These are phyloP conservation scores for Gadus chalcogrammus DNA, from an alignment of 2,113 vertebrate genomes.

Conservation along the genomic window DNA sequence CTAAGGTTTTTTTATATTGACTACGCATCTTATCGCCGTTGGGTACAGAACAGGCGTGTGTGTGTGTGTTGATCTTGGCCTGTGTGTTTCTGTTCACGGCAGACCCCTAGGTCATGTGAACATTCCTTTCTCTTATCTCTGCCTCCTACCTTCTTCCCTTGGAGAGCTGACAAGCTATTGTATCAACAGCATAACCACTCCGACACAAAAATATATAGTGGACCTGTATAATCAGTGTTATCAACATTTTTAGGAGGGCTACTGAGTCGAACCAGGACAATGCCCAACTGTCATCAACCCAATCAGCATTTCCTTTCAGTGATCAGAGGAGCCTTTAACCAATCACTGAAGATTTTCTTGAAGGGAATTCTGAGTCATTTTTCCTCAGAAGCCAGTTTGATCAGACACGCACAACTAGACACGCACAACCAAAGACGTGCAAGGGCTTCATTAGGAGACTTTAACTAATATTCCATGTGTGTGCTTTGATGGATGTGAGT, in stretches of 20 bases:
- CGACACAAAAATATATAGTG: not conserved
- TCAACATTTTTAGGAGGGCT: slow-evolving; percentile 24
- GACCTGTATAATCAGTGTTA: slow-evolving; percentile 48
- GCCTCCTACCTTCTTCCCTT: slow-evolving; percentile 30
- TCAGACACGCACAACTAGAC: slow-evolving; percentile 6
- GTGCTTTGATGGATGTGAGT: not conserved
- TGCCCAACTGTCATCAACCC: slow-evolving; percentile 51
- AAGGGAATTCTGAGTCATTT: slow-evolving; percentile 36
- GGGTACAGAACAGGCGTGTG: not conserved
- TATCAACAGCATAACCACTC: slow-evolving; percentile 11
- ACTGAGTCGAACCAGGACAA: slow-evolving; percentile 25
- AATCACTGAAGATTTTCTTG: slow-evolving; percentile 16
- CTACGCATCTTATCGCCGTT: too few species aligned
- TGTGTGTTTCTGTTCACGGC: slow-evolving; percentile 1
- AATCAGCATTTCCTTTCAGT: slow-evolving; percentile 58
- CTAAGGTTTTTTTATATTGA: too few species aligned
- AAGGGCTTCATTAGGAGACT: not conserved
- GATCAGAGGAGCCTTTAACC: slow-evolving; percentile 25
- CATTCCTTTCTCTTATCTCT: slow-evolving; percentile 37
- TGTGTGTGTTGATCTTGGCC: slow-evolving; percentile 15
- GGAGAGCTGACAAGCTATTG: slow-evolving; percentile 20
- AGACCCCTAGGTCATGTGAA: slow-evolving; percentile 12
- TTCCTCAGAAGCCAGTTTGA: too few species aligned
- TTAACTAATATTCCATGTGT: not conserved
- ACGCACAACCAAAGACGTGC: too few species aligned